Percentiles rank a stretch among this genome's conserved stretches.
These are phyloP conservation scores for Elanoides forficatus DNA, from an alignment of 2,113 vertebrate genomes.

Conservation along the genomic window DNA sequence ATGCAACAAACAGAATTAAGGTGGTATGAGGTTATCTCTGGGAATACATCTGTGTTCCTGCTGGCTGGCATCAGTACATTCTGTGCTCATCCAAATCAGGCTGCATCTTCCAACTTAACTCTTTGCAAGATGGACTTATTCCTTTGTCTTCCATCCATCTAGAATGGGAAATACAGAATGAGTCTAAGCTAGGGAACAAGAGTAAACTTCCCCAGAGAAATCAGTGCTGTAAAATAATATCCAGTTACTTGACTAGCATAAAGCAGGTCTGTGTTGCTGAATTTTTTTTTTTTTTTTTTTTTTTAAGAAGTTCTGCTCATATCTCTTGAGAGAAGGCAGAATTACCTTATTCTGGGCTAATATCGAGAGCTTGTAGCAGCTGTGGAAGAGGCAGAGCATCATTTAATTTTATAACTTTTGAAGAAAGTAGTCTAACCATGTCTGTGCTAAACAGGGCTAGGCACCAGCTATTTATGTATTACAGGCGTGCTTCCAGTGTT, in stretches of 20 bases:
- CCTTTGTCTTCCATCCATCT: not conserved
- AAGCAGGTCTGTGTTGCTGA: not conserved
- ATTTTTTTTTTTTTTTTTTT: not conserved
- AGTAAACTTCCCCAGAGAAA: not conserved
- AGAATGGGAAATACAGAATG: not conserved
- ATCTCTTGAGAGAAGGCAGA: not conserved
- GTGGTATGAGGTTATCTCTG: slow-evolving; percentile 45
- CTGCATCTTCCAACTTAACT: not conserved
- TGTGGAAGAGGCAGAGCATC: not conserved
- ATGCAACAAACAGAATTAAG: slow-evolving; percentile 23
- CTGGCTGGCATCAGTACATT: not conserved
- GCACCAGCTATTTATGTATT: not conserved
- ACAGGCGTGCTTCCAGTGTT: not conserved
- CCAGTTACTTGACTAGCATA: not conserved
- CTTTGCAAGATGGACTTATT: not conserved
- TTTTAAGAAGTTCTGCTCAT: not conserved
- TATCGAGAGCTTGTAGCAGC: not conserved
- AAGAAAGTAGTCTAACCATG: not conserved
- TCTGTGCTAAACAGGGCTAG: not conserved
- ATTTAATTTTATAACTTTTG: not conserved
- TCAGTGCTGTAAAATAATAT: not conserved
- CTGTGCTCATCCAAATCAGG: not conserved
- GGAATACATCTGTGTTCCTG: not conserved
- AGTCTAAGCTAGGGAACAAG: not conserved
- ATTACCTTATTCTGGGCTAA: not conserved